phyloP scores from a whole-genome alignment of 2,113 vertebrate genomes.

The Macrotus californicus region DNA sequence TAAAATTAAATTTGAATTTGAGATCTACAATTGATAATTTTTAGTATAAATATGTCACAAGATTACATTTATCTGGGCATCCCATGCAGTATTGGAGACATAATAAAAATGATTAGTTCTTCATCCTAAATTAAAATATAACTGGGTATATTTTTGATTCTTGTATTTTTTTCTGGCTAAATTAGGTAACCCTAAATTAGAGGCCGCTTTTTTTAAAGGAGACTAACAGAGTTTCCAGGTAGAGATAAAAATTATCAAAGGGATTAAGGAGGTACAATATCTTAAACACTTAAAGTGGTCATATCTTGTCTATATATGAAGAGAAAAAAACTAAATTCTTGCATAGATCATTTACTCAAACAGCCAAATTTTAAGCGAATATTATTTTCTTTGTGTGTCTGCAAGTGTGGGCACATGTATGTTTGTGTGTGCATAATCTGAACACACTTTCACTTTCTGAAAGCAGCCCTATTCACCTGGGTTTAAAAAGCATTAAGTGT shows the following conservation, averaged over 20 bases:
- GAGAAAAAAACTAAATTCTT: neutral
- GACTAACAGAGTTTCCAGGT: neutral
- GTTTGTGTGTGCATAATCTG: neutral
- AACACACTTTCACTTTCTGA: neutral
- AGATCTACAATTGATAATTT: neutral
- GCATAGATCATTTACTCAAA: neutral
- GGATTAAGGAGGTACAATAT: neutral
- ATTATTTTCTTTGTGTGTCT: neutral
- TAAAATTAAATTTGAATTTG: constrained; percentile 4
- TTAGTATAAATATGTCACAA: neutral
- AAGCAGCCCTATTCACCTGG: neutral
- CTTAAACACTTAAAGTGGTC: neutral
- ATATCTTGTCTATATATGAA: neutral
- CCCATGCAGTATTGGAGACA: neutral
- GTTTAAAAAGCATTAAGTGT: neutral
- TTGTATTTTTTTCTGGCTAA: neutral
- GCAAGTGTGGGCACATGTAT: neutral
- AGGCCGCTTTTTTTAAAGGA: neutral
- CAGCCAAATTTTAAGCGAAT: neutral
- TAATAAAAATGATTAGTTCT: neutral
- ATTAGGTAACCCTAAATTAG: neutral
- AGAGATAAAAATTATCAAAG: neutral
- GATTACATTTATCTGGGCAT: neutral
- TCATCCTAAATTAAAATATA: neutral
- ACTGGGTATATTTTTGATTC: neutral